Evolutionary conservation across 2,888 invertebrate genomes (phyloP).

Genomic region (Coenonympha glycerion): DNA sequence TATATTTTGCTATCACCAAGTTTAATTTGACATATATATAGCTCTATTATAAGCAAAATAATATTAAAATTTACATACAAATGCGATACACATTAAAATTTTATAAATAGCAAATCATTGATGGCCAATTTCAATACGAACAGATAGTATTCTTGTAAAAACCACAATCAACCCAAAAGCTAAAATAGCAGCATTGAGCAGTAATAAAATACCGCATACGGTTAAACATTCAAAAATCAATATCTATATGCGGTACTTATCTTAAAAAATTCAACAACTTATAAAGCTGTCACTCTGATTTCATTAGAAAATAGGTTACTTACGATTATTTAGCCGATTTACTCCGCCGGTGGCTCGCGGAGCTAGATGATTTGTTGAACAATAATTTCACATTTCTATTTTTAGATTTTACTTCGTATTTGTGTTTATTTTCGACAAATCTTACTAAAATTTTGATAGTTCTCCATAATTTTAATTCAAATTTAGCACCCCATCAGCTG

Average conservation of each 20-base stretch:
- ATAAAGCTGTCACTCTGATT: conserved; percentile 33
- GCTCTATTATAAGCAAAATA: neutral
- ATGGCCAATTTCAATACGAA: conserved; percentile 16
- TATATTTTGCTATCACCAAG: neutral
- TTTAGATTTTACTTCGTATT: conserved; percentile 38
- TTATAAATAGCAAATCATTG: conserved; percentile 16
- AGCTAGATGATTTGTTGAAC: conserved; percentile 38
- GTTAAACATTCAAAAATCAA: conserved; percentile 53
- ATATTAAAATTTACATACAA: conserved; percentile 2
- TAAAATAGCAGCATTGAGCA: conserved; percentile 36
- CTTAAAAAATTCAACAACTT: conserved; percentile 34
- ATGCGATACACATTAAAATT: conserved; percentile 10
- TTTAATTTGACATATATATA: neutral
- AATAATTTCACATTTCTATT: conserved; percentile 64
- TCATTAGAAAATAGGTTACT: conserved; percentile 43
- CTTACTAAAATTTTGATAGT: conserved; percentile 56
- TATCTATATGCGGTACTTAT: conserved; percentile 59
- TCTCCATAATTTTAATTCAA: conserved; percentile 54
- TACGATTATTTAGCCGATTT: conserved; percentile 38
- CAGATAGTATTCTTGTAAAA: conserved; percentile 13
- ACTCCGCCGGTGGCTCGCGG: conserved; percentile 45
- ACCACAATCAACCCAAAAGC: conserved; percentile 33
- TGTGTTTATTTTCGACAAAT: conserved; percentile 37
- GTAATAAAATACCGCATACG: conserved; percentile 40
- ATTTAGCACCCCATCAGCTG: conserved; percentile 45